Evolutionary conservation across 1,140 invertebrate genomes (phyloP).

Genomic region (Oreohelix idahoensis): DNA sequence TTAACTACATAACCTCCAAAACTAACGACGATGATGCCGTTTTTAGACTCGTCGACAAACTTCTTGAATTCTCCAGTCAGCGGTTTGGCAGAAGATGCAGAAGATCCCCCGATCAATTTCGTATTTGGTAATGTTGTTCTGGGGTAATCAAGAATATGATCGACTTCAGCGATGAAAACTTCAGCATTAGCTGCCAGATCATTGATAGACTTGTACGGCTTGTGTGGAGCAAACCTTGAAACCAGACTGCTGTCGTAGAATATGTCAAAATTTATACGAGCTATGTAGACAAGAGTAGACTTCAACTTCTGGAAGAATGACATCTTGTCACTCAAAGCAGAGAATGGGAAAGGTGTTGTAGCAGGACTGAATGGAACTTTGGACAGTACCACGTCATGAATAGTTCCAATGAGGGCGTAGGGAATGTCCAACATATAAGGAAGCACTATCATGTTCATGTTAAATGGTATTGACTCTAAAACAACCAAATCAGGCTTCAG

Average conservation of each 20-base stretch:
- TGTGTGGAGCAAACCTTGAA: conserved; percentile 31
- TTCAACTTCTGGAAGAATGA: conserved; percentile 22
- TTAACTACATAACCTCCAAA: conserved; percentile 45
- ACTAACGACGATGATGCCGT: conserved; percentile 50
- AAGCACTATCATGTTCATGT: conserved; percentile 30
- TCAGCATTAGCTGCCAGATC: conserved; percentile 21
- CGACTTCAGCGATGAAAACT: conserved; percentile 49
- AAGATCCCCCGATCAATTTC: conserved; percentile 49
- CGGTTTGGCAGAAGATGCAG: conserved; percentile 34
- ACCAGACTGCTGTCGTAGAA: neutral
- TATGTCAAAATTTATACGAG: neutral
- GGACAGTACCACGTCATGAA: neutral
- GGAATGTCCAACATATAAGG: conserved; percentile 43
- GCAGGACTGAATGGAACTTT: conserved; percentile 34
- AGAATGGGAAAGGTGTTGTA: neutral
- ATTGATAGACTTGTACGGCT: conserved; percentile 17
- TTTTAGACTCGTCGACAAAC: conserved; percentile 34
- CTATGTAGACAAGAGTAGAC: neutral
- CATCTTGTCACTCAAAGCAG: conserved; percentile 27
- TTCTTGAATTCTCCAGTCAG: conserved; percentile 28
- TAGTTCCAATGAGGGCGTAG: conserved; percentile 33
- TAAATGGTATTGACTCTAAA: conserved; percentile 27
- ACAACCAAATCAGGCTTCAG: conserved; percentile 37
- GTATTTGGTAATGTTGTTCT: conserved; percentile 49
- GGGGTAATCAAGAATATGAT: conserved; percentile 52